phyloP scores from a whole-genome alignment of 2,113 vertebrate genomes.

The Lepisosteus oculatus region DNA sequence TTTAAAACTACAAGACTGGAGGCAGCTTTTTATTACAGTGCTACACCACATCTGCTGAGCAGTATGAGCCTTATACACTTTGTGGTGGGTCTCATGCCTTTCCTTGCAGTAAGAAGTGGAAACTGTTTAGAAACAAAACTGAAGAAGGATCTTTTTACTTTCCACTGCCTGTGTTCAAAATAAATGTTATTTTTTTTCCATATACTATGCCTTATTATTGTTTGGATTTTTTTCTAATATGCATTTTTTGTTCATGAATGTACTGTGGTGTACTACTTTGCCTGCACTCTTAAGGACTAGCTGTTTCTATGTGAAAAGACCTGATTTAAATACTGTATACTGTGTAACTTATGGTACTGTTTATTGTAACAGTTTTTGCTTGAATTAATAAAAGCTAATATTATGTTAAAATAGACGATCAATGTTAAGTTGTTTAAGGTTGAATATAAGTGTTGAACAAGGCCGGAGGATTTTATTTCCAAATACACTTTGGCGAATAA shows the following conservation, averaged over 20 bases:
- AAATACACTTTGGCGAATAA: no score
- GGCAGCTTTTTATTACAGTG: slow-evolving; percentile 67
- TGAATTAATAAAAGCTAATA: slow-evolving; percentile 92
- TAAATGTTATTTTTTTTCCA: slow-evolving; percentile 40
- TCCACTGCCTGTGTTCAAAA: slow-evolving; percentile 9
- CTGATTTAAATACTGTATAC: slow-evolving; percentile 75
- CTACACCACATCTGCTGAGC: slow-evolving; percentile 41
- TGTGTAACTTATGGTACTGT: slow-evolving; percentile 97
- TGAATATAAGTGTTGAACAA: no score
- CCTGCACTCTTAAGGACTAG: slow-evolving; percentile 87
- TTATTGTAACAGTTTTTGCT: slow-evolving; percentile 87
- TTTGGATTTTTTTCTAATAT: slow-evolving; percentile 54
- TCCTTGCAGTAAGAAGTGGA: slow-evolving; percentile 16
- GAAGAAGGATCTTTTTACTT: slow-evolving; percentile 32
- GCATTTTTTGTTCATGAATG: slow-evolving; percentile 86
- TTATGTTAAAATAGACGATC: slow-evolving; percentile 49
- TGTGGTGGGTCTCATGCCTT: slow-evolving; percentile 27
- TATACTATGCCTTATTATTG: slow-evolving; percentile 82
- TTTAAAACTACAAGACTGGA: slow-evolving; percentile 62
- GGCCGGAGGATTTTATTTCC: no score
- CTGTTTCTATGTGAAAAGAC: slow-evolving; percentile 82
- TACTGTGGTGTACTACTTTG: slow-evolving; percentile 96
- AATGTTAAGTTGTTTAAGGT: no score
- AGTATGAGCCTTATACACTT: slow-evolving; percentile 65
- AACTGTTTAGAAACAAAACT: slow-evolving; percentile 52